Evolutionary conservation across 2,888 invertebrate species (phyloP), one percentile per base, ranked within the genome.

Genomic region (Desoria tigrina): DNA sequence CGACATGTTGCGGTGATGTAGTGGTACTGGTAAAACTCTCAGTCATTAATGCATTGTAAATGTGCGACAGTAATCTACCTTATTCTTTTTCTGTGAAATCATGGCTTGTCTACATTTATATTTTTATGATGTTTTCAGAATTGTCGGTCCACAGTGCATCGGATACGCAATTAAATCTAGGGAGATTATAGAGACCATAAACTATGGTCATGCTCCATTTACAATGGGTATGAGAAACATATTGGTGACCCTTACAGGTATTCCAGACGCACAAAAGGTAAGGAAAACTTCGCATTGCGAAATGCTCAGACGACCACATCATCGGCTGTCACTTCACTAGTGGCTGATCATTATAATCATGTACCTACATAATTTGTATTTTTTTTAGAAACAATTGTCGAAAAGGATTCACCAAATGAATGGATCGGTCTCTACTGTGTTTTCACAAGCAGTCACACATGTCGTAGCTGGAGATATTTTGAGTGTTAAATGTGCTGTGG

Each of bases 101-200:
- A 14, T 39, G 56, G 16, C 37, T 23, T 14, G n/a, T 55, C n/a
- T 28, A 28, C 16, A 55, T 28, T 18, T 55, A 32, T 3, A 49
- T 26, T 57, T 63, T 60, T 32, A 73, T 74, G 51, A 21, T 77
- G 79, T 77, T 76, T 83, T 79, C 80, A 92, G 92, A 78, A 84
- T 94, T 71, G 83, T 93, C 65, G 94, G 94, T 0, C 92, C 94
- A 0, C 85, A 87, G 61, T 94, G 93, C 78, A 79, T 95, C n/a
- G 82, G 89, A 58, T 65, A 68, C n/a, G 28, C 54, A 2, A 18
- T 61, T 16, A 26, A 37, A 18, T 32, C 32, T 32, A 32, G 11
- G 4, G 32, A 32, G 54, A 54, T 9, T 88, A 94, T 74, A 24
- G 23, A 24, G 3, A 18, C 24, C 94, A 94, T 0, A 84, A 87